Evolutionary conservation across 1,140 invertebrate species (phyloP), one percentile per base, ranked within the genome.

Genomic region (Caerostris darwini): DNA sequence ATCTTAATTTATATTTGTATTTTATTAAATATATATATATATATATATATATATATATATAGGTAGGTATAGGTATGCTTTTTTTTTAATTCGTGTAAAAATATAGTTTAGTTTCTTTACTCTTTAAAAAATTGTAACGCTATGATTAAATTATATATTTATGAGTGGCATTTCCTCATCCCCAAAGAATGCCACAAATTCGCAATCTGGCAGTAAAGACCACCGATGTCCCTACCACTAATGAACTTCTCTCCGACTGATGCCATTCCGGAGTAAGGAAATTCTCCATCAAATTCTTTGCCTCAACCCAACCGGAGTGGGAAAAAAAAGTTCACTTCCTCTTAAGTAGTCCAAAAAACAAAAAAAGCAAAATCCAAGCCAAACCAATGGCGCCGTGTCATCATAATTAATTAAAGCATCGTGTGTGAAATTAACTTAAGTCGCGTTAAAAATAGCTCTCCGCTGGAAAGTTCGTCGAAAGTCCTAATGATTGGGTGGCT

Each of bases 401-500:
- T 88, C 86, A 64, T 88, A 88, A 88, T 88, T 88, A 88, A 88
- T 88, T 88, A 88, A 88, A 88, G 86, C 86, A 53, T 64, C 34
- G 58, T 57, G 86, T 64, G 61, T 53, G 86, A 88, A 88, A 88
- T 88, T 88, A 88, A 88, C 86, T 64, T 88, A 88, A 88, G 59
- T 64, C 86, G 86, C 19, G 86, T 88, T 88, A 88, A 88, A 88
- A 88, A 88, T 88, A 88, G 86, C 64, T 64, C 86, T 17, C 54
- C 56, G 6, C 5, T 88, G 19, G 57, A 88, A 88, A 88, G 86
- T 88, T 88, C 86, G 86, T 88, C 64, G 64, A 85, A 88, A 57
- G 83, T 57, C 59, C 58, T 77, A 77, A 77, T 77, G 71, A 77
- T 77, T 77, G 71, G 71, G 10, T 77, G 71, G 71, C 71, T 77